phyloP scores from a whole-genome alignment of 2,888 invertebrate species.

The Metopia argyrocephala region DNA sequence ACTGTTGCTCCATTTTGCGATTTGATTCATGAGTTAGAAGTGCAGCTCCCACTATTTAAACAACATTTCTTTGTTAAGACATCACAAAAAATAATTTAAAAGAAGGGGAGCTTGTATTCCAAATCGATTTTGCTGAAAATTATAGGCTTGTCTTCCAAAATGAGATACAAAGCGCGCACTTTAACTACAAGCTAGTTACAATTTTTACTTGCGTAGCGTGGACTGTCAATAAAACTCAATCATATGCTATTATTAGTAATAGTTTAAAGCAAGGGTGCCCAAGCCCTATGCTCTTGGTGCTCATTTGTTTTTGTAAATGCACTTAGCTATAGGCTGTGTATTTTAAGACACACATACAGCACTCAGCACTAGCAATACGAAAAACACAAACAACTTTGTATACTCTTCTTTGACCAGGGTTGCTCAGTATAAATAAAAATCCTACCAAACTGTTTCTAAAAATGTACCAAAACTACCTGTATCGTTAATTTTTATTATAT shows the following conservation, averaged over 20 bases:
- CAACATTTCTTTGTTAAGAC: slow-evolving; percentile 12
- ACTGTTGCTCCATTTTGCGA: slow-evolving; percentile 21
- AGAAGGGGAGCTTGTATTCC: slow-evolving; percentile 3
- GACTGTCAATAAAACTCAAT: neutral
- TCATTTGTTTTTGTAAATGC: too few species aligned
- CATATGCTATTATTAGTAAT: slow-evolving; percentile 24
- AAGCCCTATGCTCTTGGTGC: too few species aligned
- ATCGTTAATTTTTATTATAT: too few species aligned
- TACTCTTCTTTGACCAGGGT: too few species aligned
- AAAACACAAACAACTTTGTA: too few species aligned
- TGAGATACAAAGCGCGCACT: slow-evolving; percentile 28
- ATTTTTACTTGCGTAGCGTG: slow-evolving; percentile 41
- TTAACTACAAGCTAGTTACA: slow-evolving; percentile 23
- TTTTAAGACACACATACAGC: too few species aligned
- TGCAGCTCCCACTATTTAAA: slow-evolving; percentile 26
- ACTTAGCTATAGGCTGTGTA: too few species aligned
- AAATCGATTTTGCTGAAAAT: slow-evolving; percentile 19
- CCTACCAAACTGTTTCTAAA: too few species aligned
- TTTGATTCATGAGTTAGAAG: slow-evolving; percentile 27
- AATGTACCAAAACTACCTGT: too few species aligned
- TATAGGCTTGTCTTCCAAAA: slow-evolving; percentile 20
- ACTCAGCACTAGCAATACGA: too few species aligned
- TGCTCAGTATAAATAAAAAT: too few species aligned
- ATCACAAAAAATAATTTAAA: slow-evolving; percentile 31
- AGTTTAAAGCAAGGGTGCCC: too few species aligned